Conservation (phyloP, 2,113 vertebrate genomes). For the Dinomys branickii region DNA sequence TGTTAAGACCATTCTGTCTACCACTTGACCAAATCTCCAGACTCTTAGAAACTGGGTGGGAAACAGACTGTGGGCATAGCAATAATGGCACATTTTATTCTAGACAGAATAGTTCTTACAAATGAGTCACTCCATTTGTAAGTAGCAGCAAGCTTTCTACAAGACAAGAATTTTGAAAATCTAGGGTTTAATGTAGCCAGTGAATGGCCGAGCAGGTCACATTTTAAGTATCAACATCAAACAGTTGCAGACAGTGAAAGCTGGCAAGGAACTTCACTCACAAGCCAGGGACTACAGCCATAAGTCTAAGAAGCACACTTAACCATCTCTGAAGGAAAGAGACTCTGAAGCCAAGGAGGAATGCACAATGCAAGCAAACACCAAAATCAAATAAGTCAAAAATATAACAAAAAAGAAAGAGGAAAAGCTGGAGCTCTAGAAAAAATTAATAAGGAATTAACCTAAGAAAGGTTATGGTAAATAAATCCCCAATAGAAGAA, state of each 20-base stretch:
- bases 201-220: not conserved
- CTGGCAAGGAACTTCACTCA: not conserved
- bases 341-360: not conserved
- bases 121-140: not conserved
- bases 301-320: not conserved
- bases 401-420: not conserved
- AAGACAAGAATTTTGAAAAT: not conserved
- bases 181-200: not conserved
- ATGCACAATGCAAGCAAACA: not conserved
- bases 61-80: not conserved
- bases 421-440: not conserved
- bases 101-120: not conserved
- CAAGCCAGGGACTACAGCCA: not conserved
- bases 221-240: not conserved
- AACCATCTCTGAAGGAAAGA: not conserved
- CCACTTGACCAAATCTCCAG: not conserved
- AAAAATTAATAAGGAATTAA: not conserved
- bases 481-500: not conserved
- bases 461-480: not conserved
- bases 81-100: not conserved
- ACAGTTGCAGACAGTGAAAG: not conserved
- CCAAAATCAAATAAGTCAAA: not conserved
- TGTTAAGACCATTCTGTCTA: not conserved
- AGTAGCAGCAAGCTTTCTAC: constrained; percentile 22
- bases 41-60: not conserved